A percentile compares a stretch with the other conserved stretches of the same genome.
Conservation (phyloP, 1,140 invertebrate genomes). For the Bombus difficillimus region DNA sequence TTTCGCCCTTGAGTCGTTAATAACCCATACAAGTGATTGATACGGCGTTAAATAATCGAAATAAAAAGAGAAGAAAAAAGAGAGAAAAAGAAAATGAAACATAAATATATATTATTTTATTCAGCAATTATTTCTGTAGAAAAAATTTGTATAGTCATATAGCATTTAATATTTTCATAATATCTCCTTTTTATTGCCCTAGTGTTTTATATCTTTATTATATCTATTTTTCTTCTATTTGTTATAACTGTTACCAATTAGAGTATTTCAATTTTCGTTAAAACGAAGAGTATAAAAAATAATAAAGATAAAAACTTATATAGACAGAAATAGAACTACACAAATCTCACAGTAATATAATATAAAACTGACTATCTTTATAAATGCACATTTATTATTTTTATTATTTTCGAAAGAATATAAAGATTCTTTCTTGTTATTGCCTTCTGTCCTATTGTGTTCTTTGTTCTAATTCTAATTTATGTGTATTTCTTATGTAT, state of each 20-base stretch:
- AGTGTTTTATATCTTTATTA: background rate
- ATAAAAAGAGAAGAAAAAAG: too few species aligned
- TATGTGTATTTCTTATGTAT: background rate
- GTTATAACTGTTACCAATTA: background rate
- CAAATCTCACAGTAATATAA: background rate
- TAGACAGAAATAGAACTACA: background rate
- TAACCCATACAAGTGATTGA: too few species aligned
- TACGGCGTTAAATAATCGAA: too few species aligned
- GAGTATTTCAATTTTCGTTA: background rate
- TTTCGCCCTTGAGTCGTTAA: too few species aligned
- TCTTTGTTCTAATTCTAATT: background rate
- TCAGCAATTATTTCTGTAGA: background rate
- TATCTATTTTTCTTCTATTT: background rate
- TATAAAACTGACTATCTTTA: background rate
- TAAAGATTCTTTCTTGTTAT: background rate
- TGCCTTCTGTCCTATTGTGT: background rate
- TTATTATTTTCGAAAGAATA: background rate
- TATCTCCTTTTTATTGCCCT: background rate
- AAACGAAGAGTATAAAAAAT: background rate
- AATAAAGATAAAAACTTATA: background rate
- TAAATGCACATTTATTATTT: background rate
- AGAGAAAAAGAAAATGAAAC: background rate
- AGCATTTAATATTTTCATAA: background rate
- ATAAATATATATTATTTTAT: background rate
- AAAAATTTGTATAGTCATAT: too few species aligned